Evolutionary conservation across 2,113 vertebrate species (phyloP), one percentile per base, ranked within the genome.

Genomic region (Dipodomys merriami): DNA sequence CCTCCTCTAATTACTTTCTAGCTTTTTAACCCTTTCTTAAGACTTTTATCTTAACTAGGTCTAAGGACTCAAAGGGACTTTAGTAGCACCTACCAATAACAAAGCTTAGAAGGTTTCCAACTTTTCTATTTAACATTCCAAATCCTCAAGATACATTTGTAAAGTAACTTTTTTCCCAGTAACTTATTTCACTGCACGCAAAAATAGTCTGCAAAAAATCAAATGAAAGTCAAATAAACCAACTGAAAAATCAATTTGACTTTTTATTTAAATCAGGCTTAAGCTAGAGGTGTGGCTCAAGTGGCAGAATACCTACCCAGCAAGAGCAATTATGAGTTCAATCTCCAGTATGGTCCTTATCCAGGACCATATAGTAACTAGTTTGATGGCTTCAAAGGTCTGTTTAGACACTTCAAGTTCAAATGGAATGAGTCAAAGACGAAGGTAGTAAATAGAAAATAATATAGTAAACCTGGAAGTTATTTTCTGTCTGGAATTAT

Each of bases 101-200:
- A 95, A 91, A n/a, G 77, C 85, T 86, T 94, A 93, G 80, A 19
- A 93, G 79, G 16, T 39, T 92, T 83, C 44, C 82, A 88, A 88
- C 57, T 85, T 82, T 39, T 39, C 20, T 69, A 1, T 77, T 94
- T 95, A 96, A 90, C 7, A 68, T 76, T 30, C 86, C 86, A 65
- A 19, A 91, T 53, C n/a, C 74, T 89, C 62, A 86, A 67, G 77
- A 93, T 83, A 27, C 60, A 84, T 77, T 74, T 86, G 57, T 64
- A 35, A 12, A 49, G 49, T 49, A 57, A 57, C 15, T 57, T 57
- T 18, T 57, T 57, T 57, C 15, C 53, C 83, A 72, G 49, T 9
- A 25, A 25, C 27, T 49, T 73, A 80, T 95, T 29, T 39, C 29
- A 84, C 67, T 80, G n/a, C 83, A 86, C 35, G 83, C 92, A 91